Evolutionary conservation across 2,797 vertebrate genomes (phyloP), one percentile per base, ranked within the genome.

Genomic region (Dendrocincla fuliginosa): DNA sequence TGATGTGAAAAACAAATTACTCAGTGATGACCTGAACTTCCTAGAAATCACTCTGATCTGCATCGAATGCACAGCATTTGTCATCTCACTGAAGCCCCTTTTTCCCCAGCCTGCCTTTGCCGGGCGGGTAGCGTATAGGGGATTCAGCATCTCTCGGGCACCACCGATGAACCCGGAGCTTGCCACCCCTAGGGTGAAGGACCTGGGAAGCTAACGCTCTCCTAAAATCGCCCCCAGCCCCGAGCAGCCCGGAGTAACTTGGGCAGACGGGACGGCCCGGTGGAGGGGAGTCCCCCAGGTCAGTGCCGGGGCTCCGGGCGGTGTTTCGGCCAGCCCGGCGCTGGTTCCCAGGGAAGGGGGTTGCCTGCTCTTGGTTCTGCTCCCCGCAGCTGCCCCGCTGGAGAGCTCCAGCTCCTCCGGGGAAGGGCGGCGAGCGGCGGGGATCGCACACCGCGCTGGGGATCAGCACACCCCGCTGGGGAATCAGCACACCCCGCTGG

Each of bases 1-100:
- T 28, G n/a, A 59, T 39, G 83, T 18, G 35, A 81, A 90, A 93
- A 93, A 35, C 80, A 84, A 89, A 80, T 91, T 70, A 90, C 63
- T 86, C 86, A 64, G 18, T 16, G 30, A 71, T 39, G 86, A 92
- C n/a, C 63, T 14, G 35, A 71, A 71, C 69, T 96, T 96, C 93
- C 73, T 96, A 94, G 94, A 96, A 95, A 88, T 78, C 88, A 23
- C 47, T 25, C 37, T 1, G 53, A n/a, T 42, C 59, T 39, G 46
- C 55, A 53, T 15, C 18, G 9, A n/a, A 50, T 1, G 7, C 32
- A 22, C 12, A 2, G 1, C 10, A 20, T 52, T 33, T 63, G 53
- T 63, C 67, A 39, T 35, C 55, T 53, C 17, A 20, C 53, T 56
- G 18, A 49, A 71, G 42, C 6, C 37, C 30, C 28, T 19, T 64